Conservation (phyloP, 2,797 vertebrate genomes). For the Jordanella pulchra region DNA sequence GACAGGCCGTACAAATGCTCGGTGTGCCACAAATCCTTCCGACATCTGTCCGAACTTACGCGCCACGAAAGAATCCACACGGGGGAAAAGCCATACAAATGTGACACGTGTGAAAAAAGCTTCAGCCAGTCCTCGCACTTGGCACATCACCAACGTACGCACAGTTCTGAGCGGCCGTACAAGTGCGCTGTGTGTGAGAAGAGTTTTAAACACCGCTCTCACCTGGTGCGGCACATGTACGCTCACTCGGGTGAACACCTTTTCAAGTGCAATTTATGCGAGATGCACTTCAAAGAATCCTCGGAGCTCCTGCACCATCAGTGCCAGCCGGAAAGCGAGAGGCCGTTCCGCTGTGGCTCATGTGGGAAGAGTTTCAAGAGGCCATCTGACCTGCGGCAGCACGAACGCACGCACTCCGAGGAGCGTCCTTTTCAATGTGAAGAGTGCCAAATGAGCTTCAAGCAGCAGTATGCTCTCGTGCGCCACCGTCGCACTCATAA, state of each 20-base stretch:
- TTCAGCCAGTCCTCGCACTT: constrained; percentile 97
- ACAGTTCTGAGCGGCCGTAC: constrained; percentile 95
- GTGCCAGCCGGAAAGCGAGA: constrained; percentile 91
- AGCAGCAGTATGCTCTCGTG: constrained; percentile 95
- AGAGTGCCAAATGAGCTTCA: constrained; percentile 98
- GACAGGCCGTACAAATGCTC: constrained; percentile 95
- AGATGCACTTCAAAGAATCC: constrained; percentile 96
- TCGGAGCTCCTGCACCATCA: constrained; percentile 95
- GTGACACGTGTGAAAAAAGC: constrained; percentile 95
- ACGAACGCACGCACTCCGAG: constrained; percentile 94
- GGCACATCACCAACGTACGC: constrained; percentile 95
- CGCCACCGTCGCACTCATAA: constrained; percentile 96
- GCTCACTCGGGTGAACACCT: constrained; percentile 95
- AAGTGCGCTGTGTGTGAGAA: constrained; percentile 96
- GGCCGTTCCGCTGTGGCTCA: constrained; percentile 91
- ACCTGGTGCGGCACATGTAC: constrained; percentile 97
- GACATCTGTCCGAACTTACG: constrained; percentile 93
- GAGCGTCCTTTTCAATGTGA: constrained; percentile 97
- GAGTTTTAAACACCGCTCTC: constrained; percentile 96
- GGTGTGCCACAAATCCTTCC: constrained; percentile 95
- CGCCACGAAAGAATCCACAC: constrained; percentile 95
- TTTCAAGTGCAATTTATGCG: constrained; percentile 94
- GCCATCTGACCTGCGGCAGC: constrained; percentile 93
- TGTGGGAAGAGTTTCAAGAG: constrained; percentile 96
- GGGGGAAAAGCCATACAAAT: constrained; percentile 95